A percentile compares a stretch with the other conserved stretches of the same genome.
Conservation (phyloP, 2,888 invertebrate species). For the Drosophila siamana region DNA sequence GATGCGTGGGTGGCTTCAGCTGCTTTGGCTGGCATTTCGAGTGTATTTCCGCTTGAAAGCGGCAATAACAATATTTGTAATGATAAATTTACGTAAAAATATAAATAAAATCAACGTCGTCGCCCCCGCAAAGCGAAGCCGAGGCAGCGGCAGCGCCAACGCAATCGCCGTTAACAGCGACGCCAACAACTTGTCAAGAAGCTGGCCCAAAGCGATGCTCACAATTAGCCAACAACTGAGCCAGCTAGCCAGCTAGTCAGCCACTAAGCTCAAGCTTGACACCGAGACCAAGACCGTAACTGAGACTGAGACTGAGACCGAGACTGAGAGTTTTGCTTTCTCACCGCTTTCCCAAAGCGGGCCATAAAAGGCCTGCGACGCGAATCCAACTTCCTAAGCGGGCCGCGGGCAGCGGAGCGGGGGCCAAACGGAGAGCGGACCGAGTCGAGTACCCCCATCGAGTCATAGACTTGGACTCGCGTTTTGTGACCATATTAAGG, state of each 20-base stretch:
- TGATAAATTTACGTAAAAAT: slow-evolving; percentile 81
- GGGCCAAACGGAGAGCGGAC: slow-evolving; percentile 23
- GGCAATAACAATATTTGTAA: slow-evolving; percentile 79
- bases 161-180: slow-evolving; percentile 51
- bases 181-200: slow-evolving; percentile 63
- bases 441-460: slow-evolving; percentile 25
- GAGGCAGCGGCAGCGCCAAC: slow-evolving; percentile 46
- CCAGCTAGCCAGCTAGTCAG: too few species aligned
- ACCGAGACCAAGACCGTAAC: slow-evolving; percentile 6
- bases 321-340: slow-evolving; percentile 62
- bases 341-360: slow-evolving; percentile 71
- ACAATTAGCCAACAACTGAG: slow-evolving; percentile 66
- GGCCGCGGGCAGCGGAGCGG: slow-evolving; percentile 24
- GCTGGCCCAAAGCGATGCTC: slow-evolving; percentile 73
- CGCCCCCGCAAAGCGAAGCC: slow-evolving; percentile 53
- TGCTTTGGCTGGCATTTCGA: slow-evolving; percentile 57
- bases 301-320: slow-evolving; percentile 15
- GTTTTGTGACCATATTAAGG: slow-evolving; percentile 73
- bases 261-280: background rate
- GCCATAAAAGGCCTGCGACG: slow-evolving; percentile 66
- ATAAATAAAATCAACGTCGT: slow-evolving; percentile 70
- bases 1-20: slow-evolving; percentile 54
- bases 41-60: slow-evolving; percentile 79
- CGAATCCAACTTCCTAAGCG: slow-evolving; percentile 68
- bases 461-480: slow-evolving; percentile 51